These are phyloP conservation scores for Kuschelorhynchus macadamiae DNA, from an alignment of 2,888 invertebrate genomes.

Conservation along the genomic window DNA sequence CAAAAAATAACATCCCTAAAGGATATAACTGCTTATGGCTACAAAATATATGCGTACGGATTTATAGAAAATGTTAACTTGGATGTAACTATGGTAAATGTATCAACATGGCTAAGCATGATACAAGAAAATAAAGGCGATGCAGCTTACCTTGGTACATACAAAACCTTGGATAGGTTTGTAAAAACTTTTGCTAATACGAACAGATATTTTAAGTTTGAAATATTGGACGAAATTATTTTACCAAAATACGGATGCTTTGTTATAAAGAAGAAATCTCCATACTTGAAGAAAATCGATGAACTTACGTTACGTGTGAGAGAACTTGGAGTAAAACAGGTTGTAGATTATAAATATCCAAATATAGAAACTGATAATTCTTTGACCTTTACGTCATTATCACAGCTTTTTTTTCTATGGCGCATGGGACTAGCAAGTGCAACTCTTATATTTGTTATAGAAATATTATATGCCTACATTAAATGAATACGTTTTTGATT, in stretches of 20 bases:
- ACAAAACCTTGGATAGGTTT: conserved; percentile 18
- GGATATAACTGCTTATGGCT: not conserved
- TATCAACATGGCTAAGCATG: not conserved
- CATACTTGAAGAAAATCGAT: not conserved
- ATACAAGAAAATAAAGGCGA: conserved; percentile 18
- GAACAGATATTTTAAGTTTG: conserved; percentile 1
- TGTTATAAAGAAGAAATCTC: conserved; percentile 7
- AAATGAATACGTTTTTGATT: no score
- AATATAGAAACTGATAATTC: no score
- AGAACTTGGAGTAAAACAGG: conserved; percentile 7
- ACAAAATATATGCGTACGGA: conserved; percentile 16
- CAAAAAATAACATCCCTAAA: not conserved
- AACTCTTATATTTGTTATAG: no score
- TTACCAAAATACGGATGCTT: conserved; percentile 16
- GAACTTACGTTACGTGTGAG: not conserved
- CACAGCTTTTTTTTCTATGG: no score
- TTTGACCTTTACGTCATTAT: no score
- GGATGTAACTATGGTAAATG: not conserved
- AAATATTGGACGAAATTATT: conserved; percentile 6
- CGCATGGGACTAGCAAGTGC: no score
- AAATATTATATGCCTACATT: no score
- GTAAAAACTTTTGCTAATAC: not conserved
- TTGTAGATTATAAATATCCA: no score
- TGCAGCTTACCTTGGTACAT: conserved; percentile 9
- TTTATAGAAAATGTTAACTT: not conserved